Evolutionary conservation across 2,888 invertebrate species (phyloP).

Genomic region (Trichopria drosophilae): DNA sequence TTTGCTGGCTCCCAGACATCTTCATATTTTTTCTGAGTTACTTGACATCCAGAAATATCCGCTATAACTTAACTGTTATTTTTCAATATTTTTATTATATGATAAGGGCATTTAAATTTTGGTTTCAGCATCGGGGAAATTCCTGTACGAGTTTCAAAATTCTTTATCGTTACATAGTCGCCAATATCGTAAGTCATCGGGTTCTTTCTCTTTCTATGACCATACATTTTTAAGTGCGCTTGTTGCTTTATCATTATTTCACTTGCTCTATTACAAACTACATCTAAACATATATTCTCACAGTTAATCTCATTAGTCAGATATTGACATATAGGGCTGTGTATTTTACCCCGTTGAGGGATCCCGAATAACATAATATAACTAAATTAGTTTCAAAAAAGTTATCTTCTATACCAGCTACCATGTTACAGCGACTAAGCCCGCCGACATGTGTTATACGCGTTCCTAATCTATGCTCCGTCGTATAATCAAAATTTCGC

Average conservation of each 20-base stretch:
- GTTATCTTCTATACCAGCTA: conserved; percentile 7
- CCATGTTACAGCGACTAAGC: conserved; percentile 23
- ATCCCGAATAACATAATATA: conserved; percentile 36
- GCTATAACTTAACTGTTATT: conserved; percentile 35
- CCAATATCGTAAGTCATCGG: conserved; percentile 24
- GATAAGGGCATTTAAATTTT: conserved; percentile 35
- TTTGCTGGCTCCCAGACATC: conserved; percentile 35
- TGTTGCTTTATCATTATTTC: too few relatives aligned
- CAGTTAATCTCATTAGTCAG: neutral
- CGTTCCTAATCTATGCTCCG: conserved; percentile 34
- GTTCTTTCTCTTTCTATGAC: conserved; percentile 34
- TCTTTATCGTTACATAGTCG: conserved; percentile 32
- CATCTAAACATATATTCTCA: conserved; percentile 25
- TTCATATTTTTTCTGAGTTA: conserved; percentile 23
- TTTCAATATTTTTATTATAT: conserved; percentile 29
- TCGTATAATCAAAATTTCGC: conserved; percentile 36
- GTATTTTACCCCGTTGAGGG: too few relatives aligned
- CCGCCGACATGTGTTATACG: conserved; percentile 42
- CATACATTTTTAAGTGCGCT: neutral
- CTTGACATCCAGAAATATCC: conserved; percentile 31
- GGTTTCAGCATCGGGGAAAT: conserved; percentile 34
- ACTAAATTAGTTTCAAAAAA: conserved; percentile 6
- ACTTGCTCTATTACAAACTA: conserved; percentile 13
- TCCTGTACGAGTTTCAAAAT: conserved; percentile 29
- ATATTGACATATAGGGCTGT: conserved; percentile 13